Evolutionary conservation across 2,888 invertebrate species (phyloP).

Genomic region (Andrena dorsata): DNA sequence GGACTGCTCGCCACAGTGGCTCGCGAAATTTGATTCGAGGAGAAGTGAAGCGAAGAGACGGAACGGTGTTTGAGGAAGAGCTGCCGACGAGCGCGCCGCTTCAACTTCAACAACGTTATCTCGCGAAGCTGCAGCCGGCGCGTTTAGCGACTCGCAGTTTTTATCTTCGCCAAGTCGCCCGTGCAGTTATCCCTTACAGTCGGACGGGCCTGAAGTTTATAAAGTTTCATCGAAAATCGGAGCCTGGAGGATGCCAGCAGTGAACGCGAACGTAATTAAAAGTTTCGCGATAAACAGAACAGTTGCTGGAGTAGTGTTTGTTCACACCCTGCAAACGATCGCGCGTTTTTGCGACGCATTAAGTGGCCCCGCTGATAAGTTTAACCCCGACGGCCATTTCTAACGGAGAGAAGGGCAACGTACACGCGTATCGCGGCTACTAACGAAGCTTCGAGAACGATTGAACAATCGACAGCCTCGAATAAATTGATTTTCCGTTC

Average conservation of each 20-base stretch:
- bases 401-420: no score
- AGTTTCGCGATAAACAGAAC: constrained; percentile 55
- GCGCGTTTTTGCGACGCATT: constrained; percentile 8
- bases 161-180: constrained; percentile 45
- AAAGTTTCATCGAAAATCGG: constrained; percentile 53
- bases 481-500: no score
- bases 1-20: neutral
- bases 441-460: no score
- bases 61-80: neutral
- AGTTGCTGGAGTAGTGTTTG: constrained; percentile 11
- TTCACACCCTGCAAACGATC: constrained; percentile 21
- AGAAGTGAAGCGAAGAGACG: neutral
- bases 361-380: neutral
- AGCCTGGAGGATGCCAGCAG: neutral
- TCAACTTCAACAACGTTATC: constrained; percentile 34
- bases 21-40: constrained; percentile 9
- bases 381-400: neutral
- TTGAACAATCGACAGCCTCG: no score
- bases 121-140: neutral
- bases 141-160: constrained; percentile 28
- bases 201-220: constrained; percentile 27
- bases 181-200: constrained; percentile 31
- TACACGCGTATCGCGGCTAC: no score
- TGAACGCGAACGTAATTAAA: constrained; percentile 52
- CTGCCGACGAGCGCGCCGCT: neutral